Evolutionary conservation across 2,797 vertebrate genomes (phyloP).

Genomic region (Sebastes minor): DNA sequence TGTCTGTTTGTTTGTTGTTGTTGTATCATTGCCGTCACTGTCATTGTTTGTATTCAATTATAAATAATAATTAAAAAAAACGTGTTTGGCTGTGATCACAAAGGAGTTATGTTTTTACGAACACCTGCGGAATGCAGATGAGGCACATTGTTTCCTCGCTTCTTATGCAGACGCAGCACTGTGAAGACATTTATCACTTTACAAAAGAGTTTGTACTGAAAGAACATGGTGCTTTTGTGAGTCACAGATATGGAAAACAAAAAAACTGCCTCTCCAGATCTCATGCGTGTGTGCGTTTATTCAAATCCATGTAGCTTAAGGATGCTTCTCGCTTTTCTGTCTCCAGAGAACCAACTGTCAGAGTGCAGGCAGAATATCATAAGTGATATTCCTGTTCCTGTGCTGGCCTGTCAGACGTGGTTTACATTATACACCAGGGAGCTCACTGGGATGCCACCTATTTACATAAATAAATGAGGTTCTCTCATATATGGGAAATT

Average conservation of each 20-base stretch:
- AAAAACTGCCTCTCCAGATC: neutral
- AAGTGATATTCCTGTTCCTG: neutral
- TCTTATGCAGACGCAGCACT: conserved; percentile 1
- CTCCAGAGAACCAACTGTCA: neutral
- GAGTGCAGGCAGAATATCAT: neutral
- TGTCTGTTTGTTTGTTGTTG: no score
- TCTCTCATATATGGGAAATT: conserved; percentile 8
- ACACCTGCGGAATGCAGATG: conserved; percentile 18
- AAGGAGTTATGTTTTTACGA: neutral
- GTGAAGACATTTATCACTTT: conserved; percentile 13
- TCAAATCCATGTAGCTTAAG: conserved; percentile 9
- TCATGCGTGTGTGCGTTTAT: neutral
- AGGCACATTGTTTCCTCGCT: neutral
- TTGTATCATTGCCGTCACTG: no score
- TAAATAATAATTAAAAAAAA: neutral
- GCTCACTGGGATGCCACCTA: neutral
- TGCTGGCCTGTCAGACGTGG: neutral
- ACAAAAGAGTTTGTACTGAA: neutral
- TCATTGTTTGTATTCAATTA: no score
- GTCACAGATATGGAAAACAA: conserved; percentile 4
- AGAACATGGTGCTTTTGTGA: neutral
- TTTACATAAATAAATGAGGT: conserved; percentile 20
- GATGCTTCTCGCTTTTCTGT: neutral
- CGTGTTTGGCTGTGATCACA: neutral
- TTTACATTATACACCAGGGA: conserved; percentile 19